Evolutionary conservation across 1,140 invertebrate genomes (phyloP), one percentile per base, ranked within the genome.

Genomic region (Choristoneura fumiferana): DNA sequence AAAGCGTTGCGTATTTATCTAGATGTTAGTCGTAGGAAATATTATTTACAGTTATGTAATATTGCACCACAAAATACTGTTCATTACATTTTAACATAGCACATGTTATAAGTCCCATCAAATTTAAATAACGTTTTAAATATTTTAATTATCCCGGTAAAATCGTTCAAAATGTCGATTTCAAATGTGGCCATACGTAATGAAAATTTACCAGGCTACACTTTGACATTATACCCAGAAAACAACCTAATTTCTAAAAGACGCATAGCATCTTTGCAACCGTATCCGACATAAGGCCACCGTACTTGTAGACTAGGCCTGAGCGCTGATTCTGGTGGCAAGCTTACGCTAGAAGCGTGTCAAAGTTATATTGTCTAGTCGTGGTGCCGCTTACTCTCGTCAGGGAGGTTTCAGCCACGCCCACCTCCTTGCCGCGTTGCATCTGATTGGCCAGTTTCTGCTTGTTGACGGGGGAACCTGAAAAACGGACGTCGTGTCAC

Each of bases 391-490:
- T 93, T 92, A 93, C 92, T 91, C 92, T 86, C 71, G 90, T 94
- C 79, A 95, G 90, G 58, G 94, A 93, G 43, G 94, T 95, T 90
- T 95, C 94, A 87, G 94, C 93, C 67, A 94, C 92, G 78, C 90
- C 91, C 70, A 91, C 90, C 89, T 92, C 90, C 80, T 91, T 92
- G 81, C 92, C 92, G 69, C 90, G 91, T 74, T 92, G 89, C 73
- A 88, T 78, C 89, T 93, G 93, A 84, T 94, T 94, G 78, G 93
- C 93, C 89, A 95, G 89, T 90, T 94, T 94, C 89, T 93, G 93
- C 84, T 92, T 93, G 90, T 95, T 95, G 86, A 94, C 94, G 59
- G 94, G 94, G 63, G 94, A 93, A 81, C 94, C 94, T 95, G 90
- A 8, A 80, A 29, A 85, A 60, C 35, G 38, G 69, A 22, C 63